These are phyloP conservation scores for Benitochromis conjunctus DNA, from an alignment of 2,113 vertebrate genomes.

Conservation along the genomic window DNA sequence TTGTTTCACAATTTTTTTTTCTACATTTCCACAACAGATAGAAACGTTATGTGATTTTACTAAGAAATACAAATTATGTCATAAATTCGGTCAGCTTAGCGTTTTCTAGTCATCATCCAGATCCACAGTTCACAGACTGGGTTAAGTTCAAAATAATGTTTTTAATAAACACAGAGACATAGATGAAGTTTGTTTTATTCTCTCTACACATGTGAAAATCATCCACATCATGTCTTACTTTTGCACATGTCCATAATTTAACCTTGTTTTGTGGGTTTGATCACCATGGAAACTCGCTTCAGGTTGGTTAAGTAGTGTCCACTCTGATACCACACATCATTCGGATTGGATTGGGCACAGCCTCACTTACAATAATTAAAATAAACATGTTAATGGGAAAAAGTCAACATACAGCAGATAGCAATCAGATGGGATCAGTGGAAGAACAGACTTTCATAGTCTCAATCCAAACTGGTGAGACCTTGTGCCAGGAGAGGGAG, in stretches of 20 bases:
- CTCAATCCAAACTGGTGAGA: slow-evolving; percentile 88
- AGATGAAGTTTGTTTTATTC: neutral
- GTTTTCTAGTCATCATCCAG: neutral
- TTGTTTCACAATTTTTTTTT: neutral
- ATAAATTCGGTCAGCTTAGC: neutral
- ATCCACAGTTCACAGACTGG: neutral
- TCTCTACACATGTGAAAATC: neutral
- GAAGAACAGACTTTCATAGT: too few species aligned
- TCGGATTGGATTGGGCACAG: slow-evolving; percentile 89
- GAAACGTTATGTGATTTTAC: neutral
- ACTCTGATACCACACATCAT: slow-evolving; percentile 85
- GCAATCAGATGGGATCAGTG: neutral
- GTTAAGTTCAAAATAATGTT: neutral
- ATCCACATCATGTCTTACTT: neutral
- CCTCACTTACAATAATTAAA: slow-evolving; percentile 83
- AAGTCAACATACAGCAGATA: neutral
- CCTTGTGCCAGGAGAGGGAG: slow-evolving; percentile 88
- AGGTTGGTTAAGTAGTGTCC: slow-evolving; percentile 82
- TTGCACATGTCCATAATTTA: neutral
- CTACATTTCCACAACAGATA: neutral
- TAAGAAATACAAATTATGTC: neutral
- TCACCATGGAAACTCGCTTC: slow-evolving; percentile 79
- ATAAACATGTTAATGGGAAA: neutral
- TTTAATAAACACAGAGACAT: neutral
- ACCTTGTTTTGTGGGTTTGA: slow-evolving; percentile 68